Evolutionary conservation across 2,797 vertebrate species (phyloP), one percentile per base, ranked within the genome.

Genomic region (Melanotaenia maccullochi): DNA sequence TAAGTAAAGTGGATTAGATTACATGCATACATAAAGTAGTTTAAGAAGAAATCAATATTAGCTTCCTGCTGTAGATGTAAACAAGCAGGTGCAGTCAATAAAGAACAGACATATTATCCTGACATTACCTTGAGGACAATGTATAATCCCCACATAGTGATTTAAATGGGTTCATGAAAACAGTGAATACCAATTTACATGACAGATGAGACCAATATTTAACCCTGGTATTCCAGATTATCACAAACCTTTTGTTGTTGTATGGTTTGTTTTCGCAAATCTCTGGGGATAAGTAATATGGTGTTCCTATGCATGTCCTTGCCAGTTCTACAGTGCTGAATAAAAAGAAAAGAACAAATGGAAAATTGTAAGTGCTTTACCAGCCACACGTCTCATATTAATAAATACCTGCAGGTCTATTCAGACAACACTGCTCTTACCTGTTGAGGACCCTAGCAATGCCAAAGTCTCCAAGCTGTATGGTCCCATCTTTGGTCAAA

Each of bases 231-330:
- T 49, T 36, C 3, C 7, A 5, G 1, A 70, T 13, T 4, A 62
- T 66, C 1, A 24, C 8, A 9, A n/a, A 99, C 98, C 98, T 99
- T 94, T 99, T 99, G 90, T 99, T 99, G 93, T 99, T 99, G 91
- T 99, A 99, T 12, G 97, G 98, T 85, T 97, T 98, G 83, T 98
- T 99, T 93, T 98, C 97, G 76, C 98, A 99, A 78, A 99, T 99
- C 93, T 99, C 98, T 70, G 98, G 98, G 0, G 98, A 99, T 65
- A 99, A 89, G 81, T 99, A 99, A 90, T 99, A 99, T 0, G 98
- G 98, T 0, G 98, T 99, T 70, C 98, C 98, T 76, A 99, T 99
- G 86, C 97, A 98, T 64, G 98, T 99, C 75, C 96, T 96, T 68
- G 97, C 97, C 91, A 99, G 79, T 76, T 99, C 98, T 3, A 97